Base-by-base conservation (phyloP, 2,113 vertebrate genomes). In the Mirza zaza region DNA sequence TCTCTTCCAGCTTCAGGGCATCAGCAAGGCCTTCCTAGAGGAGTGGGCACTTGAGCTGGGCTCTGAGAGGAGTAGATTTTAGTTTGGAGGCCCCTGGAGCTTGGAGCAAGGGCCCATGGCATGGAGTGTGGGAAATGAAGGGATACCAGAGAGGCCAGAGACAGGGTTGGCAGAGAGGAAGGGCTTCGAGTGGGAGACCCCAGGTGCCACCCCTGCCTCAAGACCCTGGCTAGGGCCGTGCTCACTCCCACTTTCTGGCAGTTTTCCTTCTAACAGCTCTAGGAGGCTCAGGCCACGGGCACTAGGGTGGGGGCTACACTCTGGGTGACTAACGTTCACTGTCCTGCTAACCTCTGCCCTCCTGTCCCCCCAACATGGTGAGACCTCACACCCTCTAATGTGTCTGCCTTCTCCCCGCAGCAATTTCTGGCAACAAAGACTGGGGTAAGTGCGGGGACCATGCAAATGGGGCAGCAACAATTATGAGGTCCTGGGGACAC, bases 351-450 rank as follows among this genome's bases (percentile, higher is more conserved):
- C 97, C 13, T 68, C 71, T 80, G 95, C 32, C 79, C 96, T 14
- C 2, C 45, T 50, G 0, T 65, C 59, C 29, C 5, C 11, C 1
- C 4, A 8, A 9, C 57, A 71, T 42, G 34, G n/a, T 42, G 57
- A 80, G 67, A 32, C 45, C 50, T 76, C 73, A 63, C 17, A 76
- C 73, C 45, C 25, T 98, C 97, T 98, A 87, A 98, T 88, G 85
- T 98, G 98, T 97, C 91, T 96, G 97, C 93, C 92, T 98, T 98
- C 27, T 96, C 90, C 97, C 59, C 97, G 97, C 98, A 99, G 99
- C 99, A 99, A 98, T 97, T 98, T 98, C 97, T 99, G 97, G 98
- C 99, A 97, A 99, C 99, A 71, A 99, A 99, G 99, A 99, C 99
- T 65, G 99, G 99, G 99, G 99, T 99, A 98, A 99, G 99, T 99